Evolutionary conservation across 1,140 invertebrate species (phyloP).

Genomic region (Drosophila repletoides): DNA sequence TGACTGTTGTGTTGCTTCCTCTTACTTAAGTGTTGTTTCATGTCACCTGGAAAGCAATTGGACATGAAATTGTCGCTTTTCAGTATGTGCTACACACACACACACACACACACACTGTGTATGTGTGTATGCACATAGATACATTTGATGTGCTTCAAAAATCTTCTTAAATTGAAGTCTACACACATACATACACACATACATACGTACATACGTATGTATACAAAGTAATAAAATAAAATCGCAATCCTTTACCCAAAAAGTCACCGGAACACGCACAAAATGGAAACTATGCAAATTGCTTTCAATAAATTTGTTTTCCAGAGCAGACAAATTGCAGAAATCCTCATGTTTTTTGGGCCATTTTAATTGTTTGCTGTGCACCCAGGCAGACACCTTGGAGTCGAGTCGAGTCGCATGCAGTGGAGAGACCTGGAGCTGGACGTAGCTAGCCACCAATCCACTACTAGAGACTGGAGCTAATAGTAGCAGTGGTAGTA

Average conservation of each 20-base stretch:
- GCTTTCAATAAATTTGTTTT: constrained; percentile 79
- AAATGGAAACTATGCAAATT: constrained; percentile 75
- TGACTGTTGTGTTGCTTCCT: constrained; percentile 45
- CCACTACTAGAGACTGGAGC: too few species aligned
- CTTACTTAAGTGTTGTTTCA: constrained; percentile 82
- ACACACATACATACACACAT: constrained; percentile 30
- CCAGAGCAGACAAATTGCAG: constrained; percentile 54
- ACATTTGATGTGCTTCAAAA: constrained; percentile 39
- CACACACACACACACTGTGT: constrained; percentile 5
- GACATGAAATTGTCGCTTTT: constrained; percentile 82
- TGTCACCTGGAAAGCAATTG: constrained; percentile 82
- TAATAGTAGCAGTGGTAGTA: too few species aligned
- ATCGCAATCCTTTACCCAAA: constrained; percentile 62
- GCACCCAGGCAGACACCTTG: constrained; percentile 33
- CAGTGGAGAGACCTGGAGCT: too few species aligned
- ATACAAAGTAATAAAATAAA: constrained; percentile 71
- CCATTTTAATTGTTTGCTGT: constrained; percentile 34
- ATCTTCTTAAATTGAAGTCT: constrained; percentile 70
- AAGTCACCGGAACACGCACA: constrained; percentile 59
- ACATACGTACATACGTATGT: too few species aligned
- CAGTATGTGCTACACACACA: constrained; percentile 60
- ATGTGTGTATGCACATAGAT: constrained; percentile 2
- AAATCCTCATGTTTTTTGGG: constrained; percentile 32
- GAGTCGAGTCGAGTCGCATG: constrained; percentile 27
- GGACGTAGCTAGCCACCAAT: constrained; percentile 34